Evolutionary conservation across 2,113 vertebrate species (phyloP), one percentile per base, ranked within the genome.

Genomic region (Prunella fulvescens): DNA sequence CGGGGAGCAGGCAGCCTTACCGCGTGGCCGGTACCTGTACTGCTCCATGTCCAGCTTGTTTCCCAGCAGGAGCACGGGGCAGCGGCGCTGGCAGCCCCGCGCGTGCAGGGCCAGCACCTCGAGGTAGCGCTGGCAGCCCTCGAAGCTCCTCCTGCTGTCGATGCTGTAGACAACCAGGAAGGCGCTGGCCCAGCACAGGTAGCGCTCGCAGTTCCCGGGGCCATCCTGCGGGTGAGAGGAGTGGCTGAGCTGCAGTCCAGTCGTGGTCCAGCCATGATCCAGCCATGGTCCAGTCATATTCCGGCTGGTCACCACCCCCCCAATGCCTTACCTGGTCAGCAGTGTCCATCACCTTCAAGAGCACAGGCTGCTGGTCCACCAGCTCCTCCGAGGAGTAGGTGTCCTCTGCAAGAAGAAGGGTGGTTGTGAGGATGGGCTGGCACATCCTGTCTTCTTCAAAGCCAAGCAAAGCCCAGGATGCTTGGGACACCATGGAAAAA

Each of bases 41-140:
- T 98, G 98, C 85, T 99, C 98, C 99, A 99, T 99, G 95, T 99
- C 99, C 96, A 99, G 96, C 96, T 99, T 99, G 98, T 98, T 99
- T n/a, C 98, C 99, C 95, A 99, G 94, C 82, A 99, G 97, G 81
- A 99, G 96, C 60, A 98, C 88, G 0, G 98, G 98, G 42, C 91
- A 86, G 81, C 77, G 96, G 6, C 90, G 97, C 81, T 97, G 98
- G 10, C 97, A 96, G 72, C 98, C 98, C 93, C 96, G 98, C 0
- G 93, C 85, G 0, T 98, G 98, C 70, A 97, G 83, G 10, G 98
- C 92, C 0, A 99, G 97, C 7, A 98, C 95, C 56, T 99, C 98
- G 40, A 99, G 97, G 96, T 99, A 99, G 71, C 88, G 92, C 91
- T 97, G 97, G 93, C 98, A 98, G 73, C 97, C 97, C 84, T 98